Evolutionary conservation across 2,113 vertebrate genomes (phyloP).

Genomic region (Tylochromis polylepis): DNA sequence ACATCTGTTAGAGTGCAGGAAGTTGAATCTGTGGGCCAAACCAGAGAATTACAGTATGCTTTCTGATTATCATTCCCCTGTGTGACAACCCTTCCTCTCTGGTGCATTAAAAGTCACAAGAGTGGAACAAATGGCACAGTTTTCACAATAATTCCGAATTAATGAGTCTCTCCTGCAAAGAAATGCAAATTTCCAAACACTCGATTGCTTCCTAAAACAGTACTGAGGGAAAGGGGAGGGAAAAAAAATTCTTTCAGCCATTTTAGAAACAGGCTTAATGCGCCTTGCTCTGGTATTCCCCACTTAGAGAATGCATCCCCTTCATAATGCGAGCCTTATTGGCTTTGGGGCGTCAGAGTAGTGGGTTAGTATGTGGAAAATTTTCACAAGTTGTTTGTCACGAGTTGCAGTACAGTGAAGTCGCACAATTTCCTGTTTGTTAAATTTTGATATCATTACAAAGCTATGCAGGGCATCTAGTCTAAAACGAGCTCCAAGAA

Average conservation of each 20-base stretch:
- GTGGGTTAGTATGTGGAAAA: conserved; percentile 46
- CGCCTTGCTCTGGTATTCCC: conserved; percentile 29
- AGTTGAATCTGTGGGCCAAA: background rate
- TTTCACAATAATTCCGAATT: conserved; percentile 60
- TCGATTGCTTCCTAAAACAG: conserved; percentile 62
- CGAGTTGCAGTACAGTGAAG: background rate
- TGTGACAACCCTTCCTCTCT: conserved; percentile 46
- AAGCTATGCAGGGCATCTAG: conserved; percentile 18
- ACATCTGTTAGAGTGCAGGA: background rate
- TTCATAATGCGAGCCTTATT: conserved; percentile 58
- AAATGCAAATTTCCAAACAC: conserved; percentile 59
- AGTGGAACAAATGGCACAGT: conserved; percentile 64
- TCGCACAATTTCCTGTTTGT: conserved; percentile 58
- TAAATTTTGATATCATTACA: conserved; percentile 15
- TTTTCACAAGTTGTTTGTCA: background rate
- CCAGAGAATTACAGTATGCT: conserved; percentile 1
- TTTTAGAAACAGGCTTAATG: conserved; percentile 39
- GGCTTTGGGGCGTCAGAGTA: conserved; percentile 28
- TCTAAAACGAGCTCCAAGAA: background rate
- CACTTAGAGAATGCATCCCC: conserved; percentile 30
- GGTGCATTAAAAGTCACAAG: conserved; percentile 64
- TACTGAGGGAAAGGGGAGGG: background rate
- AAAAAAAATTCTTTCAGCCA: conserved; percentile 38
- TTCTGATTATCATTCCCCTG: conserved; percentile 40
- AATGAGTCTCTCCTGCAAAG: conserved; percentile 61